Base-by-base conservation (phyloP, 2,113 vertebrate species). In the Paradoxurus hermaphroditus region DNA sequence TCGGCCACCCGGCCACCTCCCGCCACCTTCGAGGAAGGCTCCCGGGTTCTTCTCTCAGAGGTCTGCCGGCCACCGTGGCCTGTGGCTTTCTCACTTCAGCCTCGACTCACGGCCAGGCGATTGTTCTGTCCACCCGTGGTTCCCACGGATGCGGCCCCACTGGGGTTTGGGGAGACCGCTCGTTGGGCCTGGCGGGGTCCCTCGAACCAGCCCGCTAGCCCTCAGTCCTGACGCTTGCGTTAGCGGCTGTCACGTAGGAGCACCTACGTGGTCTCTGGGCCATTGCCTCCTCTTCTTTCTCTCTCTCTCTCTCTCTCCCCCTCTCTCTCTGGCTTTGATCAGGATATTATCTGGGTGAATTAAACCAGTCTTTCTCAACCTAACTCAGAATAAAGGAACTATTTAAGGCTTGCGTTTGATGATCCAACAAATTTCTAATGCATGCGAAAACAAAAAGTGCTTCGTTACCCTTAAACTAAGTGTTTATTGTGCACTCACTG, bases 1-100 rank as follows among this genome's bases (percentile, higher is more conserved):
- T 62, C 2, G 0, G 46, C 67, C 2, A 62, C 19, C 23, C 3
- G 5, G 11, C 59, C 1, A 1, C 62, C 62, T 75, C 49, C 29
- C 23, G 31, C 15, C 27, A 8, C 51, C 16, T 21, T 4, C 13
- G 3, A 15, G n/a, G 78, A 19, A 15, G 31, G 23, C 70, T 73
- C 63, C 82, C 19, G 70, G 29, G 59, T 68, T 90, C 75, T 29
- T 16, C 25, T 39, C 51, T 5, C 3, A 7, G 65, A n/a, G 15
- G 19, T 7, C 19, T 8, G 49, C 46, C 53, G 11, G 1, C 63
- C 49, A 25, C 19, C 36, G 1, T 21, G 19, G 29, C n/a, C 8
- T 18, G 23, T 59, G 36, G 36, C 78, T 53, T n/a, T 83, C 63
- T 15, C 29, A 9, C 44, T 27, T 29, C 34, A 68, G 65, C 65